phyloP scores from a whole-genome alignment of 2,888 invertebrate genomes.

The Nephrocerus scutellatus region DNA sequence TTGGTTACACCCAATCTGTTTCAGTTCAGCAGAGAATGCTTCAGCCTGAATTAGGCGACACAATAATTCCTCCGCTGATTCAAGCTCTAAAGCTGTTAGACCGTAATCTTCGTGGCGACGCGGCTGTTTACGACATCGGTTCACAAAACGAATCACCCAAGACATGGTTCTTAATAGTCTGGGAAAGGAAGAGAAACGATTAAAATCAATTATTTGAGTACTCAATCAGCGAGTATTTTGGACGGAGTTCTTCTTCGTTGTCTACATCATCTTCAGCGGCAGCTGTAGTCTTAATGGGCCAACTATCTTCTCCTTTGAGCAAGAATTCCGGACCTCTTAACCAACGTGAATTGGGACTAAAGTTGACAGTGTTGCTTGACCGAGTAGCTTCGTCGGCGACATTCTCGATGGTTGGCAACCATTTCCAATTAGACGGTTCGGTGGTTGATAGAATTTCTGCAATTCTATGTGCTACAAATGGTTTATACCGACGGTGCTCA shows the following conservation, averaged over 20 bases:
- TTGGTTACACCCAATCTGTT: background rate
- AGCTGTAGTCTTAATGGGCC: constrained; percentile 8
- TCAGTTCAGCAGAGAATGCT: constrained; percentile 4
- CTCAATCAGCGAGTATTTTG: constrained; percentile 5
- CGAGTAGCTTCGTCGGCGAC: constrained; percentile 26
- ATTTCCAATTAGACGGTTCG: constrained; percentile 21
- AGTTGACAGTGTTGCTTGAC: constrained; percentile 7
- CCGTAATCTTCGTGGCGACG: background rate
- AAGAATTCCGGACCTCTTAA: constrained; percentile 15
- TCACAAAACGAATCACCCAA: constrained; percentile 12
- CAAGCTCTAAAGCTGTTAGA: constrained; percentile 4
- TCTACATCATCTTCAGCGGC: constrained; percentile 2
- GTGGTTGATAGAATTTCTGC: constrained; percentile 21
- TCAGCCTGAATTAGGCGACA: constrained; percentile 10
- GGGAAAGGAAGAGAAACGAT: constrained; percentile 5
- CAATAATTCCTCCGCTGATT: constrained; percentile 3
- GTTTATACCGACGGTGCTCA: constrained; percentile 18
- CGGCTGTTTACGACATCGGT: constrained; percentile 1
- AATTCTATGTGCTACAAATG: constrained; percentile 25
- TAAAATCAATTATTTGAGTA: constrained; percentile 2
- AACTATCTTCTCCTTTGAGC: constrained; percentile 1
- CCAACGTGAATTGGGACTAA: constrained; percentile 15
- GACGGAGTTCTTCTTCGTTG: constrained; percentile 8
- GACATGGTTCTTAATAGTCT: constrained; percentile 9
- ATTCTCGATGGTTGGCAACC: constrained; percentile 24